Evolutionary conservation across 2,113 vertebrate genomes (phyloP).

Genomic region (Dicrurus megarhynchus): DNA sequence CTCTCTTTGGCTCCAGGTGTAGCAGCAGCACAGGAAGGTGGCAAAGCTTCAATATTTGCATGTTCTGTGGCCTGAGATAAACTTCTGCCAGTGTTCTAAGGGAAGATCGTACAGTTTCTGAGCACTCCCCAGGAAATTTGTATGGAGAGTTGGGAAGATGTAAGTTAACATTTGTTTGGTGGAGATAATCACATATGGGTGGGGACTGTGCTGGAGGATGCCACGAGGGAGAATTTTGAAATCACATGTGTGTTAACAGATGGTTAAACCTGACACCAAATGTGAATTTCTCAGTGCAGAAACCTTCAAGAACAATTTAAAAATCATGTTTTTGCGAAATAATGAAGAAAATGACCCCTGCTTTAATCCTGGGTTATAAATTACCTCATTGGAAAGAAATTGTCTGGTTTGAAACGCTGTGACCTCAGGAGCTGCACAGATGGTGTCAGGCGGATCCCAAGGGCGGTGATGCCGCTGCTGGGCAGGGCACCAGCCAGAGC

Average conservation of each 20-base stretch:
- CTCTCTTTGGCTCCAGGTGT: not conserved
- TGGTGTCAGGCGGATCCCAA: accelerated
- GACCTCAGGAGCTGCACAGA: not conserved
- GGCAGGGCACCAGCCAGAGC: not conserved
- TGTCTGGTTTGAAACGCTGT: accelerated
- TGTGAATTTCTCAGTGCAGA: not conserved
- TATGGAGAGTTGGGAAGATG: not conserved
- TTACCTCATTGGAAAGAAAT: accelerated
- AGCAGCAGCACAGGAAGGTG: not conserved
- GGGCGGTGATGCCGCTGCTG: not conserved
- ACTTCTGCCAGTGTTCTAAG: not conserved
- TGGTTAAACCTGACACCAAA: slow-evolving; percentile 42
- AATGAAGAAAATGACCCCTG: accelerated
- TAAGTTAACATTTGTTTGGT: not conserved
- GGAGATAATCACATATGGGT: not conserved
- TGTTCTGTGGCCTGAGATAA: not conserved
- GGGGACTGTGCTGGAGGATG: not conserved
- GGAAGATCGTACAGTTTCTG: accelerated
- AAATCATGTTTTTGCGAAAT: not conserved
- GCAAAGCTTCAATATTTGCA: not conserved
- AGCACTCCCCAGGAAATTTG: not conserved
- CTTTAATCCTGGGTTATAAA: not conserved
- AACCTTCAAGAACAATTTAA: not conserved
- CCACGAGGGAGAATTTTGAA: not conserved
- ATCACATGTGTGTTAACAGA: slow-evolving; percentile 9